Evolutionary conservation across 37 sponge, comb jelly and placozoan genomes (phyloP).

Genomic region (Oscarella lobularis): DNA sequence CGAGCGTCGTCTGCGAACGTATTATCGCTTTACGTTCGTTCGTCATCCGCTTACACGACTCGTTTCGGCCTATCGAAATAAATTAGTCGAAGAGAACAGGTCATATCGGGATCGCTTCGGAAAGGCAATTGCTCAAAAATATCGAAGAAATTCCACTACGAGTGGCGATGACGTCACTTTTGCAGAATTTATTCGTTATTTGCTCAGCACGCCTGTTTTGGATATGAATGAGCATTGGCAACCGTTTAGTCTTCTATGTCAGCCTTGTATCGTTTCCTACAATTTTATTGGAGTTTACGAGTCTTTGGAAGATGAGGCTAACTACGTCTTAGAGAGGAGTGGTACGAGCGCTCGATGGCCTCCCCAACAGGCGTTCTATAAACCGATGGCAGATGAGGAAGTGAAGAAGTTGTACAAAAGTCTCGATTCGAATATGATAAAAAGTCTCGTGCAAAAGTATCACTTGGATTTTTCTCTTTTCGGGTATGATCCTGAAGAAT

Average conservation of each 20-base stretch:
- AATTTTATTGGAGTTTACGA: constrained; percentile 48
- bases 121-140: constrained; percentile 12
- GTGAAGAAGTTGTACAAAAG: background rate
- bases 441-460: constrained; percentile 7
- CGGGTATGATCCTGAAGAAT: constrained; percentile 6
- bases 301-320: constrained; percentile 14
- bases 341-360: constrained; percentile 11
- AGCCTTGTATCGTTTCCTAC: constrained; percentile 48
- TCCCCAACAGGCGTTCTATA: constrained; percentile 17
- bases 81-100: constrained; percentile 25
- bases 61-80: constrained; percentile 48
- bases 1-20: constrained; percentile 17
- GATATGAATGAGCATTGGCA: constrained; percentile 53
- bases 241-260: constrained; percentile 28
- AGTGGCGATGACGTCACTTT: constrained; percentile 50
- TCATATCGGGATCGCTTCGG: constrained; percentile 23
- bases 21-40: constrained; percentile 61
- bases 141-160: constrained; percentile 14
- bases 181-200: constrained; percentile 38
- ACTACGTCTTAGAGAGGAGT: constrained; percentile 1
- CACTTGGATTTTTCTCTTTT: constrained; percentile 16
- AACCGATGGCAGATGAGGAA: constrained; percentile 3
- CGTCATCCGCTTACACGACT: constrained; percentile 40
- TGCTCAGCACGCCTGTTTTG: background rate
- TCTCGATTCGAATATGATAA: constrained; percentile 1